Base-by-base conservation (phyloP, 2,888 invertebrate species). In the Anorthoa munda region DNA sequence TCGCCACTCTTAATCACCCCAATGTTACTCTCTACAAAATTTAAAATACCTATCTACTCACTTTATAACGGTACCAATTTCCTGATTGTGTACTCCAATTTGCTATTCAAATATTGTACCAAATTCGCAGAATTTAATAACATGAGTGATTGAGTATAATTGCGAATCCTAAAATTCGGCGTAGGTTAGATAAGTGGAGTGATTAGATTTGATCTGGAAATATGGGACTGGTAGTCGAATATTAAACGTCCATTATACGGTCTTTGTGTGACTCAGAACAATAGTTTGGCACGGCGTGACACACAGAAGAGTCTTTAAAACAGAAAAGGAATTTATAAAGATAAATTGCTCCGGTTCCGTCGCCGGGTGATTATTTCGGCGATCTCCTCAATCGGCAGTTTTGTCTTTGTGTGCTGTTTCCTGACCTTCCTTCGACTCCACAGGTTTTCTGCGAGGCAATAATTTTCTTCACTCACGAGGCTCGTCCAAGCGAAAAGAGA, bases 401-500 rank as follows among this genome's bases (percentile, higher is more conserved):
- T 89, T 90, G 90, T 92, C 92, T 92, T 91, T 92, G 91, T 92
- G 89, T 87, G 90, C 88, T 89, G 85, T 90, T 89, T 91, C 89
- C 89, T 93, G 93, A 91, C 92, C 92, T 89, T 87, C 86, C 84
- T 87, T 86, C 88, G 88, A 86, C 90, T 90, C 90, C 87, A 90
- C 91, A 91, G 91, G 90, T 92, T 92, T 92, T 90, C 90, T 90
- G 88, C 83, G 89, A 88, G 89, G 91, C 90, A 92, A 94, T 94
- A 94, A 94, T 93, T 94, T 94, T 92, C 92, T 93, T 91, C 89
- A 89, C 92, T 92, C 89, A 88, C 88, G 87, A 86, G 89, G 89
- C 77, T 91, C 94, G 91, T 77, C 92, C 92, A 93, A 93, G 93
- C 93, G 94, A 93, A 93, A 94, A 91, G 90, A 88, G 90, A 84